A percentile compares a stretch with the other conserved stretches of the same genome.
phyloP scores from a whole-genome alignment of 2,888 invertebrate species.

The Ophioninae sp. region DNA sequence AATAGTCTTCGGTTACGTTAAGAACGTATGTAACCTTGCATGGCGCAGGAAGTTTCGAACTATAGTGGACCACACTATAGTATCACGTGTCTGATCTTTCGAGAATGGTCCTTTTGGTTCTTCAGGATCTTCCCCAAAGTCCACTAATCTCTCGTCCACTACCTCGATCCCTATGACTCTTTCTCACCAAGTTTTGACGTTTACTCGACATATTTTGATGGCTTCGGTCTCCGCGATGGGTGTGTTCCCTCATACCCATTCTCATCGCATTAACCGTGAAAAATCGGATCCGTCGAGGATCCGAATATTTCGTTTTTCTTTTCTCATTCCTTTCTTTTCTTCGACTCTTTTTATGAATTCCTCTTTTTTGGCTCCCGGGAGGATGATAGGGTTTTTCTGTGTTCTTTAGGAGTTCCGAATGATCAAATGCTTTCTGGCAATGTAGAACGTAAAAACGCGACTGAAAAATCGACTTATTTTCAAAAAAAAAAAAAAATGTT shows the following conservation, averaged over 20 bases:
- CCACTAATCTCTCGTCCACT: slow-evolving; percentile 45
- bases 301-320: slow-evolving; percentile 11
- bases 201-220: slow-evolving; percentile 61
- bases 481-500: not conserved
- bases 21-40: not conserved
- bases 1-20: slow-evolving; percentile 45
- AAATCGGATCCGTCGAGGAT: slow-evolving; percentile 24
- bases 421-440: no score
- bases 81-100: slow-evolving; percentile 21
- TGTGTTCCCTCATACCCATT: slow-evolving; percentile 22
- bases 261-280: slow-evolving; percentile 26
- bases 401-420: not conserved
- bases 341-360: slow-evolving; percentile 13
- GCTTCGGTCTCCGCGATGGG: slow-evolving; percentile 14
- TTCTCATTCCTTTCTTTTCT: not conserved
- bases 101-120: slow-evolving; percentile 13
- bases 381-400: not conserved
- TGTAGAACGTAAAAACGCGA: no score
- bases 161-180: not conserved
- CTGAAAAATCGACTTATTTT: not conserved
- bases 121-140: slow-evolving; percentile 25
- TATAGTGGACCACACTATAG: not conserved
- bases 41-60: not conserved
- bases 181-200: slow-evolving; percentile 60
- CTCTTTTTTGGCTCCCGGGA: not conserved